These are phyloP conservation scores for Melanotaenia duboulayi DNA, from an alignment of 2,113 vertebrate genomes.

Conservation along the genomic window DNA sequence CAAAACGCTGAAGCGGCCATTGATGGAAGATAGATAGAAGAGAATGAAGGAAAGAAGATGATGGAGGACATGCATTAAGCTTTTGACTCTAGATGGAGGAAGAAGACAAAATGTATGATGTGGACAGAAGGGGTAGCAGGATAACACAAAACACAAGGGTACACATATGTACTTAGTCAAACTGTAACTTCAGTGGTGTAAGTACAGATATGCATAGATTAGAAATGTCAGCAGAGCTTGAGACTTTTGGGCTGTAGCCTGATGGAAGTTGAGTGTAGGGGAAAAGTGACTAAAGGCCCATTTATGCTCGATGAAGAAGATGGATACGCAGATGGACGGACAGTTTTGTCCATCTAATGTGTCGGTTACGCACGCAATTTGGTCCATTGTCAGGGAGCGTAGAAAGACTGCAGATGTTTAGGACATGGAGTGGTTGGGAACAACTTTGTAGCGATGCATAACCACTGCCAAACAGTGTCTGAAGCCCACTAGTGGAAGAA, in stretches of 20 bases:
- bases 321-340: no score
- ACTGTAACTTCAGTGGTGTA: not conserved
- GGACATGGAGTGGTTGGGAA: no score
- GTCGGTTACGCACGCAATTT: no score
- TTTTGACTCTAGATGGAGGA: constrained; percentile 15
- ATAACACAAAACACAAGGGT: not conserved
- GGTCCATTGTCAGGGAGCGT: no score
- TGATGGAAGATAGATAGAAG: constrained; percentile 2
- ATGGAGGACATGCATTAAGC: constrained; percentile 26
- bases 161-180: not conserved
- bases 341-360: no score
- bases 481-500: no score
- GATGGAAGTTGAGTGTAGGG: no score
- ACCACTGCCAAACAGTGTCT: no score
- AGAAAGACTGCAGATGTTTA: no score
- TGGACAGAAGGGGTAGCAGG: not conserved
- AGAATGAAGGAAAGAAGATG: constrained; percentile 27
- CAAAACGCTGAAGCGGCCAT: not conserved
- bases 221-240: not conserved
- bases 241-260: not conserved
- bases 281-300: no score
- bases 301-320: no score
- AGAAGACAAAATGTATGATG: not conserved
- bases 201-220: not conserved
- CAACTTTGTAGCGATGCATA: no score